Conservation (phyloP, 2,113 vertebrate genomes). For the Pyxicephalus adspersus region DNA sequence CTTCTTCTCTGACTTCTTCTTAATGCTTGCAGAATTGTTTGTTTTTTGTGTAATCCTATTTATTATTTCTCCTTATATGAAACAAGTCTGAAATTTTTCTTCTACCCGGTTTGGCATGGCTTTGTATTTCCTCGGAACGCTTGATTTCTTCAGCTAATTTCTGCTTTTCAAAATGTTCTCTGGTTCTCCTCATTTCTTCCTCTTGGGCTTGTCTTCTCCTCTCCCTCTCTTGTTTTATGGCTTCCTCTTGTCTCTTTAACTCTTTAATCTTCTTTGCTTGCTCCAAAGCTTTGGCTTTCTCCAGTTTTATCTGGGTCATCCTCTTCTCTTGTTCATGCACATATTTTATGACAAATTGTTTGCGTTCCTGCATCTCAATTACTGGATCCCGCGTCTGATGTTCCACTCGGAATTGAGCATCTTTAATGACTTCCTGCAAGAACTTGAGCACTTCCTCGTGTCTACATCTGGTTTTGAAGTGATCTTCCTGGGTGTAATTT, state of each 20-base stretch:
- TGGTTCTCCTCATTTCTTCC: background rate
- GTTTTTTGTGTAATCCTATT: too few relatives aligned
- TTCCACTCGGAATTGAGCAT: background rate
- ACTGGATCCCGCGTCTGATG: background rate
- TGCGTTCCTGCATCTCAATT: background rate
- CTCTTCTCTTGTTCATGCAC: background rate
- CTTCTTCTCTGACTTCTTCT: too few relatives aligned
- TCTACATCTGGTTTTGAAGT: background rate
- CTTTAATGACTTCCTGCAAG: background rate
- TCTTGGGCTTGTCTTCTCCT: background rate
- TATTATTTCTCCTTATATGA: too few relatives aligned
- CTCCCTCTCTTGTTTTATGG: background rate
- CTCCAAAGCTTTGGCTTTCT: background rate
- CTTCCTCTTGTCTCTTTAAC: background rate
- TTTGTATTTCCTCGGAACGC: too few relatives aligned
- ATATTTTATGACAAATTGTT: background rate
- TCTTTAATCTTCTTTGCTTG: background rate
- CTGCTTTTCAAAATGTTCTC: background rate
- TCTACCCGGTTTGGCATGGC: too few relatives aligned
- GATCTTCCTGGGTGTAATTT: slow-evolving; percentile 9
- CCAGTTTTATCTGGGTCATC: background rate
- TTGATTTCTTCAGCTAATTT: too few relatives aligned
- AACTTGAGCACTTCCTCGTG: slow-evolving; percentile 1
- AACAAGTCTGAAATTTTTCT: too few relatives aligned
- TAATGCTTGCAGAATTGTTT: too few relatives aligned